Percentiles rank a stretch among this genome's conserved stretches.
These are phyloP conservation scores for Lasioglossum villosulum DNA, from an alignment of 2,888 invertebrate genomes.

Conservation along the genomic window DNA sequence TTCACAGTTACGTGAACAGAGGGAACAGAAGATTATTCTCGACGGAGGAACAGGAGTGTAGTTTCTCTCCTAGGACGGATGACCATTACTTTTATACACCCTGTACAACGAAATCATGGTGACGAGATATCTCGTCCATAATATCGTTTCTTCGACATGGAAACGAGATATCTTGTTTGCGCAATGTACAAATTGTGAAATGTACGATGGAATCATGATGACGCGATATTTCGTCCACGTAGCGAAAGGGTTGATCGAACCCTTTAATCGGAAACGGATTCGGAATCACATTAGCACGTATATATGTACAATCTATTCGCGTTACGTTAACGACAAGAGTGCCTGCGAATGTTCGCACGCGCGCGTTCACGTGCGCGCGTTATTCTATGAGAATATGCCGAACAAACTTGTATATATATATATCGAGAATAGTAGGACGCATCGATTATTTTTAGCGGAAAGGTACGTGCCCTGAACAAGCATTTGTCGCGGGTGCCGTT, in stretches of 20 bases:
- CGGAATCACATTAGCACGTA: neutral
- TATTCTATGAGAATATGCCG: constrained; percentile 36
- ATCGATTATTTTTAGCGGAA: constrained; percentile 34
- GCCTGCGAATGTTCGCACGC: constrained; percentile 57
- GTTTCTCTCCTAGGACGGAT: no score
- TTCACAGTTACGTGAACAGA: no score
- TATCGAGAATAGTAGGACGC: constrained; percentile 31
- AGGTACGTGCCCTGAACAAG: neutral
- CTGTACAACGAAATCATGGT: no score
- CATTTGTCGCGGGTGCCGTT: constrained; percentile 43
- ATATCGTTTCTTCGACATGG: no score
- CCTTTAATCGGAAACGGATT: neutral
- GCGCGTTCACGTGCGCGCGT: constrained; percentile 25
- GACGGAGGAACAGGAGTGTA: no score
- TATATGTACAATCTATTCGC: constrained; percentile 41
- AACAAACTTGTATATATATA: constrained; percentile 36
- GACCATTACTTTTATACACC: no score
- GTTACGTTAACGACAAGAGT: constrained; percentile 55
- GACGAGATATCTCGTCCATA: no score
- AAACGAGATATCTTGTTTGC: no score
- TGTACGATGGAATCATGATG: no score
- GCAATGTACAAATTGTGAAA: no score
- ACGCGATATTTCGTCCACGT: no score
- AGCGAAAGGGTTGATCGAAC: neutral
- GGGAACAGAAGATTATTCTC: no score